phyloP scores from a whole-genome alignment of 2,888 invertebrate species.

The Seira ritae region DNA sequence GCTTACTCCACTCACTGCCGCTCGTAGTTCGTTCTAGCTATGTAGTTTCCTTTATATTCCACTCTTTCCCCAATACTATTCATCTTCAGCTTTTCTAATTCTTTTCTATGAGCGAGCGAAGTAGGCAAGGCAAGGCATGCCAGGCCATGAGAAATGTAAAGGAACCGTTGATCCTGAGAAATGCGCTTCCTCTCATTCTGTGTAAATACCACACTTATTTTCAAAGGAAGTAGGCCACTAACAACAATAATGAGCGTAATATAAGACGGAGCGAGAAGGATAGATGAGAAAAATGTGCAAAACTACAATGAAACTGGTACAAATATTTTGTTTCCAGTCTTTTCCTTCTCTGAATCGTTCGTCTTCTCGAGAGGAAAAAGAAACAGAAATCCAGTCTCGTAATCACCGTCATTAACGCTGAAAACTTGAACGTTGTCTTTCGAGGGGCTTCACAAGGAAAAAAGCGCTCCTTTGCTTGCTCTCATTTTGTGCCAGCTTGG shows the following conservation, averaged over 20 bases:
- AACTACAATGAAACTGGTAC: not conserved
- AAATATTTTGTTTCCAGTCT: too few relatives aligned
- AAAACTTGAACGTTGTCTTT: not conserved
- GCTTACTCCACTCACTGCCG: not conserved
- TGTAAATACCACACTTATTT: constrained; percentile 25
- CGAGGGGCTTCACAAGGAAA: not conserved
- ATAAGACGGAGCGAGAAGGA: constrained; percentile 14
- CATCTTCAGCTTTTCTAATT: too few relatives aligned
- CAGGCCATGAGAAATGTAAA: not conserved
- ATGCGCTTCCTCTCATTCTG: not conserved
- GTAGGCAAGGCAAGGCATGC: too few relatives aligned
- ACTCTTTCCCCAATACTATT: not conserved
- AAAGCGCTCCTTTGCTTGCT: not conserved
- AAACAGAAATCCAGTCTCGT: not conserved
- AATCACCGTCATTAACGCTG: not conserved
- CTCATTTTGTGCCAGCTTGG: too few relatives aligned
- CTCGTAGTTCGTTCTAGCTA: not conserved
- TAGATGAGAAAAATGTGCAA: constrained; percentile 21
- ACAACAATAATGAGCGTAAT: constrained; percentile 29
- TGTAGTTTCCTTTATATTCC: constrained; percentile 1
- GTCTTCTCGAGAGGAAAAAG: not conserved
- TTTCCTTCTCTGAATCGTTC: not conserved
- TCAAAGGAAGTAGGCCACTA: constrained; percentile 41
- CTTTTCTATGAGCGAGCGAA: too few relatives aligned
- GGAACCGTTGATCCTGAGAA: not conserved